A percentile compares a stretch with the other conserved stretches of the same genome.
These are phyloP conservation scores for Rhodeus uyekii DNA, from an alignment of 2,797 vertebrate species.

Conservation along the genomic window DNA sequence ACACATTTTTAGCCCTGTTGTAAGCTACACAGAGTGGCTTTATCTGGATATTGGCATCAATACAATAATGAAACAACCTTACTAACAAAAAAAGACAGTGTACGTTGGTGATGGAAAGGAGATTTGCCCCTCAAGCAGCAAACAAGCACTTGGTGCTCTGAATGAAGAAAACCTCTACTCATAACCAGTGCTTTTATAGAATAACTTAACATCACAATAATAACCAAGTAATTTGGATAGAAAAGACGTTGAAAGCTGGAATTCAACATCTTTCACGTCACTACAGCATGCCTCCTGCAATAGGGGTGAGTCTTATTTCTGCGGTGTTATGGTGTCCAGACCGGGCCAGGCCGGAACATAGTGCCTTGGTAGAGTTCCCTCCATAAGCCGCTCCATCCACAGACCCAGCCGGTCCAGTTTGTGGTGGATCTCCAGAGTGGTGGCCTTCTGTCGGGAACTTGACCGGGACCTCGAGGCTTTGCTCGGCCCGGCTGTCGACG, in stretches of 20 bases:
- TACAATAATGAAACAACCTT: background rate
- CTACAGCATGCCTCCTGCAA: background rate
- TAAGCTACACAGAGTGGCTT: slow-evolving; percentile 36
- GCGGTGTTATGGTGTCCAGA: slow-evolving; percentile 81
- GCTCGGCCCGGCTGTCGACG: slow-evolving; percentile 60
- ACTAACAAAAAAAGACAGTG: background rate
- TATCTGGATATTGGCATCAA: slow-evolving; percentile 16
- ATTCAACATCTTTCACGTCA: background rate
- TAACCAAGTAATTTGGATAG: background rate
- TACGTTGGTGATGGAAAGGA: background rate
- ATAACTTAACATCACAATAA: slow-evolving; percentile 1
- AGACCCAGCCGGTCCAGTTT: slow-evolving; percentile 92
- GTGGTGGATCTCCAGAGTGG: slow-evolving; percentile 84
- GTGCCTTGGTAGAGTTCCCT: slow-evolving; percentile 92
- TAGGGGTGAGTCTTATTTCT: background rate
- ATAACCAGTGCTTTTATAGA: slow-evolving; percentile 26
- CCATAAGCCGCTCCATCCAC: slow-evolving; percentile 97
- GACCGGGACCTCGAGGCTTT: slow-evolving; percentile 73
- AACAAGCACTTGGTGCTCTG: slow-evolving; percentile 25
- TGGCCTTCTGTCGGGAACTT: slow-evolving; percentile 57
- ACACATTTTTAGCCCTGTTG: slow-evolving; percentile 8
- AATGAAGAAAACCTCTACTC: slow-evolving; percentile 17
- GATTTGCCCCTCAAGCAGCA: slow-evolving; percentile 20
- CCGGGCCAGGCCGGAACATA: slow-evolving; percentile 93
- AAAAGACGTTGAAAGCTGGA: background rate